Percentiles rank a stretch among this genome's conserved stretches.
These are phyloP conservation scores for Acromyrmex charruanus DNA, from an alignment of 1,140 invertebrate genomes.

Conservation along the genomic window DNA sequence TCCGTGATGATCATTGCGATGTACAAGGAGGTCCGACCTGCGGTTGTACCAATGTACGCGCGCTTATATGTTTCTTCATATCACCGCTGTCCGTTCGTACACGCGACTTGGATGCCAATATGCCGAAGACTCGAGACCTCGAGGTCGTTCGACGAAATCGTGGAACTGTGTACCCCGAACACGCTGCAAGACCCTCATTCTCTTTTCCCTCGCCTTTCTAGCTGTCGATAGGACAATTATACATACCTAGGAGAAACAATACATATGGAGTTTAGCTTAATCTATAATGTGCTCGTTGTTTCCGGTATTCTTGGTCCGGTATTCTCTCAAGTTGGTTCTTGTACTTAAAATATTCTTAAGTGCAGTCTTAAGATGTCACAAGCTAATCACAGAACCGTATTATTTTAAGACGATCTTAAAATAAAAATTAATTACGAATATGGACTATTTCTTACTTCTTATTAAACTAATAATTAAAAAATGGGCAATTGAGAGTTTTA, in stretches of 20 bases:
- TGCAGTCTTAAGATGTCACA: no score
- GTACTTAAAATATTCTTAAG: no score
- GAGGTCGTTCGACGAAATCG: constrained; percentile 69
- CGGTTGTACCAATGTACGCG: constrained; percentile 63
- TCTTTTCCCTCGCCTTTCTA: background rate
- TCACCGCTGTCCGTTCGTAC: constrained; percentile 72
- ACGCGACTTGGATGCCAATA: constrained; percentile 85
- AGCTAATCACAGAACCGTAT: no score
- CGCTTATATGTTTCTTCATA: constrained; percentile 83
- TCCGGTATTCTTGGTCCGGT: no score
- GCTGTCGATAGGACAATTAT: background rate
- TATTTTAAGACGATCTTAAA: no score
- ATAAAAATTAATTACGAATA: no score
- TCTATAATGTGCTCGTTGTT: no score
- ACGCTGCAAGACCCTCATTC: background rate
- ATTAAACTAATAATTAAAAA: no score
- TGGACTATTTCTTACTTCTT: no score
- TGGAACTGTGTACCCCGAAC: background rate
- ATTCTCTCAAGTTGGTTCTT: no score
- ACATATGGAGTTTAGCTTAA: background rate
- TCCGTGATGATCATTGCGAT: constrained; percentile 80
- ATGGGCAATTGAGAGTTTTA: no score
- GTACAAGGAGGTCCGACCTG: constrained; percentile 71
- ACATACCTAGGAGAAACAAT: background rate
- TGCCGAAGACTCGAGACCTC: constrained; percentile 64